Conservation (phyloP, 2,113 vertebrate species). For the Scatophagus argus region DNA sequence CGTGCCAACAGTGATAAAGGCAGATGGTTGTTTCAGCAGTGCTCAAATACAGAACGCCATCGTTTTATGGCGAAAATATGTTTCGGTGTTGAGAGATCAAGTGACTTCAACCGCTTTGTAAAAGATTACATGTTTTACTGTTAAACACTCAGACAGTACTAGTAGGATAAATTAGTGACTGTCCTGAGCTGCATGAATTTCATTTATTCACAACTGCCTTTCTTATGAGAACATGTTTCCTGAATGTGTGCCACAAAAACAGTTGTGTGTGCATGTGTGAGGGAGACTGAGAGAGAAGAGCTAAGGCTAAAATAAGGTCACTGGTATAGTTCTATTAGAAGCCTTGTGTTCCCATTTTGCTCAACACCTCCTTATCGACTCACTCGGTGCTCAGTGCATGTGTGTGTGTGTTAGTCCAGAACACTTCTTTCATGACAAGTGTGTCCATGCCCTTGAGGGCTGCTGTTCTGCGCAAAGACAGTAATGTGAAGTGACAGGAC, state of each 20-base stretch:
- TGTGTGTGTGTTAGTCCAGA: slow-evolving; percentile 43
- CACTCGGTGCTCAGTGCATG: slow-evolving; percentile 14
- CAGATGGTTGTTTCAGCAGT: neutral
- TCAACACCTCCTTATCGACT: slow-evolving; percentile 61
- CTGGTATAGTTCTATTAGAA: slow-evolving; percentile 59
- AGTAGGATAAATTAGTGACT: slow-evolving; percentile 29
- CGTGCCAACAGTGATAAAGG: neutral
- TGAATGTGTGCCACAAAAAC: slow-evolving; percentile 55
- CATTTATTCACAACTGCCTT: slow-evolving; percentile 58
- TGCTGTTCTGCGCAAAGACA: slow-evolving; percentile 67
- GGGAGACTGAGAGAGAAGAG: slow-evolving; percentile 1
- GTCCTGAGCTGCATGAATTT: slow-evolving; percentile 18
- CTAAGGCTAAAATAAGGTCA: slow-evolving; percentile 70
- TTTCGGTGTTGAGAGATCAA: neutral
- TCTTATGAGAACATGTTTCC: slow-evolving; percentile 59
- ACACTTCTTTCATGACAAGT: slow-evolving; percentile 71
- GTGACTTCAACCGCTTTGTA: slow-evolving; percentile 18
- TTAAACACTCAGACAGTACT: slow-evolving; percentile 16
- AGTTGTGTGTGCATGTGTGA: slow-evolving; percentile 2
- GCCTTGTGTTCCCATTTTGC: slow-evolving; percentile 57
- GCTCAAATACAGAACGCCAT: neutral
- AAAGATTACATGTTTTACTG: slow-evolving; percentile 24
- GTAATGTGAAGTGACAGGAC: slow-evolving; percentile 81
- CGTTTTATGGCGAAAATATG: neutral
- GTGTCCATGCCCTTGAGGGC: slow-evolving; percentile 67